Conservation (phyloP, 1,140 invertebrate species). For the Neuroterus valhalla region DNA sequence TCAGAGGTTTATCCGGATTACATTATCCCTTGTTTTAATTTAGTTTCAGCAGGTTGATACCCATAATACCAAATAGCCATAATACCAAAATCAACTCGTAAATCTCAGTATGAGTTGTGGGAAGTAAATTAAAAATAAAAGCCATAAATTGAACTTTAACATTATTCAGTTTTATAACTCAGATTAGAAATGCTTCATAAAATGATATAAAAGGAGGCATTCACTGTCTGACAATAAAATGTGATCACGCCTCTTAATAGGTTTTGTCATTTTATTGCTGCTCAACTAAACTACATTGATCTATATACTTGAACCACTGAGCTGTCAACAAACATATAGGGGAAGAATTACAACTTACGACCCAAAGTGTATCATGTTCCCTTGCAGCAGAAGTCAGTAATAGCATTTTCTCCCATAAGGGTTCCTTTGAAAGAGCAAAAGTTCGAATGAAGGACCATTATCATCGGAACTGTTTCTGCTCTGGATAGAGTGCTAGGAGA, state of each 20-base stretch:
- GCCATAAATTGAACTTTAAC: no score
- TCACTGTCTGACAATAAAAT: conserved; percentile 8
- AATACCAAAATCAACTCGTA: no score
- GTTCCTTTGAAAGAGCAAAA: conserved; percentile 23
- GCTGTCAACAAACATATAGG: conserved; percentile 18
- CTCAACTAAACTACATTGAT: conserved; percentile 16
- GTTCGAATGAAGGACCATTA: conserved; percentile 18
- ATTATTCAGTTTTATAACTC: no score
- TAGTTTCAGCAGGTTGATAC: no score
- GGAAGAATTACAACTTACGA: neutral
- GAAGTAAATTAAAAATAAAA: no score
- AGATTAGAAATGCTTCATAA: no score
- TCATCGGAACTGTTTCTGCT: neutral
- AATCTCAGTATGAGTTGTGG: no score
- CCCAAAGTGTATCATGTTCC: conserved; percentile 25
- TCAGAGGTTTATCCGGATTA: no score
- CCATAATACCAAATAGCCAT: no score
- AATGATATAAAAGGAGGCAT: neutral
- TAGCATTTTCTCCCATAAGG: conserved; percentile 15
- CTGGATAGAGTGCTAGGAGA: neutral
- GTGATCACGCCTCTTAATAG: conserved; percentile 6
- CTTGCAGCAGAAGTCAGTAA: conserved; percentile 16
- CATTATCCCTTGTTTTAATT: no score
- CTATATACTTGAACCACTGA: conserved; percentile 2
- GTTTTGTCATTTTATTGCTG: conserved; percentile 16